These are phyloP conservation scores for Threskiornis aethiopicus DNA, from an alignment of 2,797 vertebrate genomes.

Conservation along the genomic window DNA sequence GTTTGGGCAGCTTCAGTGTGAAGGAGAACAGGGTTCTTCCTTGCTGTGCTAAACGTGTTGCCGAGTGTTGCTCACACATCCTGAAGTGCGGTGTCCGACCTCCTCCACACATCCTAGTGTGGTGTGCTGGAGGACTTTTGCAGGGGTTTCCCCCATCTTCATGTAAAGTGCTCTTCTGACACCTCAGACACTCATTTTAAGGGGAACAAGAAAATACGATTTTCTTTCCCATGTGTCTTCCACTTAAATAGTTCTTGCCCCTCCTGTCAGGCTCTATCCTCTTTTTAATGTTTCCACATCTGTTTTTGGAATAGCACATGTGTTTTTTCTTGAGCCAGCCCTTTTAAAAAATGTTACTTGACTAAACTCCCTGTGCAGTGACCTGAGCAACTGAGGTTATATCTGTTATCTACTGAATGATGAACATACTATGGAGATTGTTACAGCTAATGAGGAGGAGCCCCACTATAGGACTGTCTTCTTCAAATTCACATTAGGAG, in stretches of 20 bases:
- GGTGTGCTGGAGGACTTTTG: neutral
- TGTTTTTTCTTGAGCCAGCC: accelerated
- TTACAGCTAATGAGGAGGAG: neutral
- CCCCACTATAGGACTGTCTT: neutral
- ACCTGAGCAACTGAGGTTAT: neutral
- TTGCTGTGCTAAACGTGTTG: neutral
- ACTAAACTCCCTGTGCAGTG: neutral
- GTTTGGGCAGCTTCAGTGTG: neutral
- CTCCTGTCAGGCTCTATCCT: neutral
- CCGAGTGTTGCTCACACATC: neutral
- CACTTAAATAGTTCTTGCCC: neutral
- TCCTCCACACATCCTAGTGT: accelerated
- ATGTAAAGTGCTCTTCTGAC: neutral
- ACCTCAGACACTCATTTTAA: accelerated
- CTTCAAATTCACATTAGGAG: neutral
- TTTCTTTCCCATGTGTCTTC: neutral
- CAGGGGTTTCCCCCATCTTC: neutral
- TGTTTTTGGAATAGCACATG: neutral
- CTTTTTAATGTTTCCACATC: neutral
- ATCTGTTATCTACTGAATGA: neutral
- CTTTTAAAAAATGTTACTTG: neutral
- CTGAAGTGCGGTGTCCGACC: neutral
- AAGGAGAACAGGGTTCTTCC: neutral
- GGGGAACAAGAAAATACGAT: neutral
- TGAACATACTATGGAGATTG: neutral